Conservation (phyloP, 2,113 vertebrate genomes). For the Vimba vimba region DNA sequence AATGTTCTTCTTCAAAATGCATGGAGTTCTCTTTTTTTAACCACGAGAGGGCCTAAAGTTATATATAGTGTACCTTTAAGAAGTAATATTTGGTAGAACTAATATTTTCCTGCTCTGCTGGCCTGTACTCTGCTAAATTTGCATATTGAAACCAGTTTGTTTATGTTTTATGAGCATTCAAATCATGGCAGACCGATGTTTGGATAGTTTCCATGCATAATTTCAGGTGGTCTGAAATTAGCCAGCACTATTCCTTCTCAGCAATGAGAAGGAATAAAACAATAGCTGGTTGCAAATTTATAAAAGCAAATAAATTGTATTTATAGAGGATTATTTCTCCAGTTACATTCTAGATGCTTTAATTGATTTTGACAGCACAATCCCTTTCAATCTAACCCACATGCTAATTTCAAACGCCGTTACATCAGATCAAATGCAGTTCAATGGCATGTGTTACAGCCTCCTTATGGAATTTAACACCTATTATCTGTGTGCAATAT, state of each 20-base stretch:
- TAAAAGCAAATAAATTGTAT: not conserved
- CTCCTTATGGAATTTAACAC: not conserved
- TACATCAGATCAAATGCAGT: slow-evolving; percentile 6
- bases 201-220: not conserved
- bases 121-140: not conserved
- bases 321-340: not conserved
- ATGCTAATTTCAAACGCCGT: slow-evolving; percentile 9
- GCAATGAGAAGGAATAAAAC: too few relatives aligned
- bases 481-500: not conserved
- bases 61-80: too few relatives aligned
- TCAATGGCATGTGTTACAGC: not conserved
- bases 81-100: not conserved
- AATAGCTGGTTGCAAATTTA: not conserved
- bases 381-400: slow-evolving; percentile 7
- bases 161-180: slow-evolving; percentile 2
- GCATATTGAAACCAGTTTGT: not conserved
- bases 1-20: too few relatives aligned
- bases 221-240: not conserved
- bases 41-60: too few relatives aligned
- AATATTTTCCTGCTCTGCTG: not conserved
- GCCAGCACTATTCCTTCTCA: not conserved
- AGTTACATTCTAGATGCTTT: slow-evolving; percentile 17
- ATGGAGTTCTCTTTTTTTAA: too few relatives aligned
- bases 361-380: slow-evolving; percentile 4
- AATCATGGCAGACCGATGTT: not conserved